phyloP scores from a whole-genome alignment of 2,797 vertebrate species.

The Macropodus opercularis region DNA sequence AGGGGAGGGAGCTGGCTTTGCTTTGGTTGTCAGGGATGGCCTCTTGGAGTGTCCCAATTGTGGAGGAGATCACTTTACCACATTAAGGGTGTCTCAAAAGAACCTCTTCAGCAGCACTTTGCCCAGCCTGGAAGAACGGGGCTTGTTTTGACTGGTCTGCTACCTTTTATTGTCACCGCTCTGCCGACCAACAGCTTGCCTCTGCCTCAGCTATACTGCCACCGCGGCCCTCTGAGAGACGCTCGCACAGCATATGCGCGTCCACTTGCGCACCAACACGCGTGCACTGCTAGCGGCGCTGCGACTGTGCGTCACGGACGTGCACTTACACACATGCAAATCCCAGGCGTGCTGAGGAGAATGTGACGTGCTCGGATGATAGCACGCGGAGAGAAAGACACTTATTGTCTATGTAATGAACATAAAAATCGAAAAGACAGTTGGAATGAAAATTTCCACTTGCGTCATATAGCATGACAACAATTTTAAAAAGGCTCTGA shows the following conservation, averaged over 20 bases:
- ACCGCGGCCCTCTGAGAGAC: conserved; percentile 35
- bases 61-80: conserved; percentile 85
- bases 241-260: conserved; percentile 24
- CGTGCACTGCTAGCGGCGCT: background rate
- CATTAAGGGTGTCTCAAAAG: conserved; percentile 83
- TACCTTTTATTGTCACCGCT: conserved; percentile 82
- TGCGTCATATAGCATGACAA: conserved; percentile 25
- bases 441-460: conserved; percentile 37
- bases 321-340: background rate
- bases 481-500: conserved; percentile 19
- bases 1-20: conserved; percentile 74
- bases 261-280: conserved; percentile 17
- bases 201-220: conserved; percentile 48
- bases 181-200: conserved; percentile 66
- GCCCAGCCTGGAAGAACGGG: conserved; percentile 76
- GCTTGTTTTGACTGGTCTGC: conserved; percentile 85
- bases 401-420: conserved; percentile 14
- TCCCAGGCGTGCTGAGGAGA: conserved; percentile 11
- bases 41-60: conserved; percentile 84
- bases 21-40: conserved; percentile 80
- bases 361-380: conserved; percentile 38
- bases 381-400: conserved; percentile 2
- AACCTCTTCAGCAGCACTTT: conserved; percentile 83
- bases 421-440: conserved; percentile 34
- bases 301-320: background rate